A percentile compares a stretch with the other conserved stretches of the same genome.
Evolutionary conservation across 2,888 invertebrate species (phyloP).

Genomic region (Pollenia angustigena): DNA sequence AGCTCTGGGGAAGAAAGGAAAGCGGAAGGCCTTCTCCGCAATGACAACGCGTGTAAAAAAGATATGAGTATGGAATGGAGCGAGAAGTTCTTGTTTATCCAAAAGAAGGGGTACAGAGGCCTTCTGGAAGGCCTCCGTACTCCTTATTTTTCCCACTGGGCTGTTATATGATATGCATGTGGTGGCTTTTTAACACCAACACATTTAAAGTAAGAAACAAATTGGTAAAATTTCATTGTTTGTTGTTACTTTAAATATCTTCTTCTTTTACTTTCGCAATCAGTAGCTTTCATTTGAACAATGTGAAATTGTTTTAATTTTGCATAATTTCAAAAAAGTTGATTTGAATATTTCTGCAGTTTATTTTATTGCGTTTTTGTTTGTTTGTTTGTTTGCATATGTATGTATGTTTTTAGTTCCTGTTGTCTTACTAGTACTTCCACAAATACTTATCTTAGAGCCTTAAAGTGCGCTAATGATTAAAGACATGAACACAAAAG

Average conservation of each 20-base stretch:
- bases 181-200: background rate
- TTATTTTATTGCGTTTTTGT: conserved; percentile 38
- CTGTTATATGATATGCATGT: background rate
- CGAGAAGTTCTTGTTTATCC: too few relatives aligned
- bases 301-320: conserved; percentile 26
- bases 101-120: too few relatives aligned
- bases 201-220: conserved; percentile 11
- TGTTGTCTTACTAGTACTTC: background rate
- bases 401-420: conserved; percentile 4
- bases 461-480: conserved; percentile 46
- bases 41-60: too few relatives aligned
- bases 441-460: conserved; percentile 2
- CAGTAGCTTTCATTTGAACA: conserved; percentile 27
- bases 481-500: conserved; percentile 26
- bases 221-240: conserved; percentile 36
- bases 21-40: too few relatives aligned
- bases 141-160: too few relatives aligned
- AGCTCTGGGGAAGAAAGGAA: too few relatives aligned
- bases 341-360: conserved; percentile 62
- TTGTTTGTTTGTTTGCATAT: background rate
- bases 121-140: too few relatives aligned
- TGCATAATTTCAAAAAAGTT: conserved; percentile 45
- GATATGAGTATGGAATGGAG: too few relatives aligned
- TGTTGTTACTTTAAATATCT: background rate
- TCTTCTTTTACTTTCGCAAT: background rate